Evolutionary conservation across 2,888 invertebrate genomes (phyloP).

Genomic region (Phaedon cochleariae): DNA sequence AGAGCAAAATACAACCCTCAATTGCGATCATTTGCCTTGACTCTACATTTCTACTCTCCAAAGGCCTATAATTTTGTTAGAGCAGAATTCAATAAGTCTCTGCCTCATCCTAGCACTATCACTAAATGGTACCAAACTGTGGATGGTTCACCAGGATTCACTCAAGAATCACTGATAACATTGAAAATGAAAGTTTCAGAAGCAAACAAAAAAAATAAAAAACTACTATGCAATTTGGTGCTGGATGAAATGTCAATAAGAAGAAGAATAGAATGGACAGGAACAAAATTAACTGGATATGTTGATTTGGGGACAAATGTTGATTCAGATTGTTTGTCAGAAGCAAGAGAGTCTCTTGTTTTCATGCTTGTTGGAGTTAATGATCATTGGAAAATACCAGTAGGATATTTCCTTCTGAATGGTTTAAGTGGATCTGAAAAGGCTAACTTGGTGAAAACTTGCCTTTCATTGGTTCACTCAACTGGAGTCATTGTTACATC

Average conservation of each 20-base stretch:
- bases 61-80: constrained; percentile 31
- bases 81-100: constrained; percentile 26
- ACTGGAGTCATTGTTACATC: constrained; percentile 37
- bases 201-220: constrained; percentile 4
- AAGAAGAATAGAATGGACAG: constrained; percentile 42
- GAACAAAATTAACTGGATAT: constrained; percentile 42
- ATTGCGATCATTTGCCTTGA: constrained; percentile 30
- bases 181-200: constrained; percentile 28
- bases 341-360: constrained; percentile 44
- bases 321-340: constrained; percentile 38
- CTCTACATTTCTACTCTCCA: constrained; percentile 33
- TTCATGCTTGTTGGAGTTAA: constrained; percentile 45
- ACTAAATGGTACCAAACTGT: constrained; percentile 35
- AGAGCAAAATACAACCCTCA: constrained; percentile 19
- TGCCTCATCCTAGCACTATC: constrained; percentile 37
- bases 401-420: constrained; percentile 44
- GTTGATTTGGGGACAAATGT: constrained; percentile 43
- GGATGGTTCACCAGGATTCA: constrained; percentile 41
- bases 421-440: constrained; percentile 32
- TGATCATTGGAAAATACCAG: constrained; percentile 43
- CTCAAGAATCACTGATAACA: constrained; percentile 37
- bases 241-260: constrained; percentile 49
- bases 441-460: constrained; percentile 31
- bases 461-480: constrained; percentile 36
- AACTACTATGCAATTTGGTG: constrained; percentile 41